Evolutionary conservation across 2,888 invertebrate genomes (phyloP).

Genomic region (Brachypterus glaber): DNA sequence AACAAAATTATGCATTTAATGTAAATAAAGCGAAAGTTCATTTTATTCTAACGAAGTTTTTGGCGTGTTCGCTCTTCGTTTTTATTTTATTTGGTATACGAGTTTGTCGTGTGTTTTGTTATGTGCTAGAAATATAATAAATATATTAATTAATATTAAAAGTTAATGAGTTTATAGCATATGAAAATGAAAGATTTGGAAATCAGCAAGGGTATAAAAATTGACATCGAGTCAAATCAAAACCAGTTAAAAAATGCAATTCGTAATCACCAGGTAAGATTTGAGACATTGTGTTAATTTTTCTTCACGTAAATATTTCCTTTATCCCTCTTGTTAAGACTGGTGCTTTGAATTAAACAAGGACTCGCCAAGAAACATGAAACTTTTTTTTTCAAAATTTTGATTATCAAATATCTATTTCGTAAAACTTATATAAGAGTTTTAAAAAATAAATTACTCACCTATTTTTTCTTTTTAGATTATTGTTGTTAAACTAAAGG

Average conservation of each 20-base stretch:
- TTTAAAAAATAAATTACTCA: conserved; percentile 8
- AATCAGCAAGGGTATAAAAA: conserved; percentile 36
- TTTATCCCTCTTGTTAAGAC: too few relatives aligned
- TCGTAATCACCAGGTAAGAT: conserved; percentile 41
- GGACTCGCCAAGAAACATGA: too few relatives aligned
- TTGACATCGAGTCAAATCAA: conserved; percentile 36
- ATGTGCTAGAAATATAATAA: conserved; percentile 1
- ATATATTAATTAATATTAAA: conserved; percentile 10
- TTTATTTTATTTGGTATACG: too few relatives aligned
- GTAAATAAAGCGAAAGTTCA: too few relatives aligned
- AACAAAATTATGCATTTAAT: too few relatives aligned
- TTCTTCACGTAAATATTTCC: conserved; percentile 19
- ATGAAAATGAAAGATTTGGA: conserved; percentile 34
- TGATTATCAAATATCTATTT: neutral
- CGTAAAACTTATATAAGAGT: conserved; percentile 12
- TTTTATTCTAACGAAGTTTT: too few relatives aligned
- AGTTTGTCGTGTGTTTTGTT: too few relatives aligned
- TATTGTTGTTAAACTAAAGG: conserved; percentile 30
- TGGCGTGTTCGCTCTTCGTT: too few relatives aligned
- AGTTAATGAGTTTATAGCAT: too few relatives aligned
- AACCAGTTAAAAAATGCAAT: conserved; percentile 38
- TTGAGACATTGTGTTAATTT: too few relatives aligned
- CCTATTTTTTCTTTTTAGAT: conserved; percentile 32
- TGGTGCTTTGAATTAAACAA: too few relatives aligned
- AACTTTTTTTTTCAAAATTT: neutral